Evolutionary conservation across 2,113 vertebrate genomes (phyloP), one percentile per base, ranked within the genome.

Genomic region (Coryphaenoides rupestris): DNA sequence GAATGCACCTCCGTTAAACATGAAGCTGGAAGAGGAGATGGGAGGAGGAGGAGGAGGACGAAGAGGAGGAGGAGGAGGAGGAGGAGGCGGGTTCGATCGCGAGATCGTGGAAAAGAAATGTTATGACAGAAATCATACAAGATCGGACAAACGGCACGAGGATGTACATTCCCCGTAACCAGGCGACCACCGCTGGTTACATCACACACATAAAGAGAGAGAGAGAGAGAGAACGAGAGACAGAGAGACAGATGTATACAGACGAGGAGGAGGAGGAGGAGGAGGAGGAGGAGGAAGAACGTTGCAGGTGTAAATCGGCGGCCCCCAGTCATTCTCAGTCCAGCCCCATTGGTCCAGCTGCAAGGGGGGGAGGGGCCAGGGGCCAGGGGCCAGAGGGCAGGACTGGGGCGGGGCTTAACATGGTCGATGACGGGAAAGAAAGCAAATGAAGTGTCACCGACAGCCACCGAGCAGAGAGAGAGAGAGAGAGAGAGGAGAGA

Each of bases 131-230:
- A 86, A 85, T 79, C 76, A 86, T 70, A 82, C 62, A 56, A 40
- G 55, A 33, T 57, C 7, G 14, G 76, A 83, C 62, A 69, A 72
- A 23, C 58, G 12, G 33, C 33, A 24, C 49, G 16, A 50, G 15
- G 9, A 81, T 86, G 76, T 72, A 89, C 68, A 61, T 60, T 70
- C 73, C 82, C 84, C 86, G 89, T 89, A 90, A 91, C 87, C 89
- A 89, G 89, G 76, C 23, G 63, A 63, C 61, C 62, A 66, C 66
- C 61, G 77, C 89, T 88, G 89, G 88, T 91, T 89, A 89, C 86
- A 82, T 65, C 64, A 86, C 82, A 86, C 85, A 83, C 45, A 86
- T 68, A 86, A 66, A 87, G 19, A 85, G 63, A 55, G 19, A 54
- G 19, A 5, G 19, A 54, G 53, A 54, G 19, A 4, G 53, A 54